phyloP scores from a whole-genome alignment of 2,797 vertebrate species.

The Labroides dimidiatus region DNA sequence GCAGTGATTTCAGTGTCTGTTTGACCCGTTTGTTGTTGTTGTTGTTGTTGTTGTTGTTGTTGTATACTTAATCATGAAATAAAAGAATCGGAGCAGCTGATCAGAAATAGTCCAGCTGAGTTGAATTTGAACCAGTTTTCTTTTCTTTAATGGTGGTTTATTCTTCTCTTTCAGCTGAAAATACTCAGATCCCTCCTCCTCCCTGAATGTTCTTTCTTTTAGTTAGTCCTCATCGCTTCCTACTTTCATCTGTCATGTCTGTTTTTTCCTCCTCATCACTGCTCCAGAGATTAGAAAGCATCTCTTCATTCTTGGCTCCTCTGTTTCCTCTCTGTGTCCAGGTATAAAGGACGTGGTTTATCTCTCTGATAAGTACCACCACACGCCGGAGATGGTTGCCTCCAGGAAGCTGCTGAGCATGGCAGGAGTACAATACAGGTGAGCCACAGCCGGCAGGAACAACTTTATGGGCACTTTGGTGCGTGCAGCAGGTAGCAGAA shows the following conservation, averaged over 20 bases:
- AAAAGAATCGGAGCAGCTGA: too few species aligned
- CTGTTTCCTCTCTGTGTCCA: slow-evolving; percentile 54
- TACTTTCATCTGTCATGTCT: background rate
- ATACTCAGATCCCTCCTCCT: too few species aligned
- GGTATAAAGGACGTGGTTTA: slow-evolving; percentile 94
- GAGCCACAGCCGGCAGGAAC: slow-evolving; percentile 26
- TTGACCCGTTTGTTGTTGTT: too few species aligned
- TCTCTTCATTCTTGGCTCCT: background rate
- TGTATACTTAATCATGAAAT: too few species aligned
- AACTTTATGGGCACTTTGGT: too few species aligned
- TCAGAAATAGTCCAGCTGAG: too few species aligned
- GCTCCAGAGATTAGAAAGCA: background rate
- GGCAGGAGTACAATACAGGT: slow-evolving; percentile 87
- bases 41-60: too few species aligned
- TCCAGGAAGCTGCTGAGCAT: slow-evolving; percentile 88
- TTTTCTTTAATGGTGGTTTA: too few species aligned
- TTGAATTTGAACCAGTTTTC: too few species aligned
- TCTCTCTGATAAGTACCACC: slow-evolving; percentile 93
- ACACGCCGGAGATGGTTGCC: slow-evolving; percentile 86
- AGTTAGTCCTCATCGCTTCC: background rate
- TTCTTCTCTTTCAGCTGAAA: background rate
- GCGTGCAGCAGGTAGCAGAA: too few species aligned
- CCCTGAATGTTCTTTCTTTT: too few species aligned
- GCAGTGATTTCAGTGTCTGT: too few species aligned
- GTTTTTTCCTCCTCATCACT: background rate